A percentile compares a stretch with the other conserved stretches of the same genome.
phyloP scores from a whole-genome alignment of 1,140 invertebrate genomes.

The Bombus vancouverensis region DNA sequence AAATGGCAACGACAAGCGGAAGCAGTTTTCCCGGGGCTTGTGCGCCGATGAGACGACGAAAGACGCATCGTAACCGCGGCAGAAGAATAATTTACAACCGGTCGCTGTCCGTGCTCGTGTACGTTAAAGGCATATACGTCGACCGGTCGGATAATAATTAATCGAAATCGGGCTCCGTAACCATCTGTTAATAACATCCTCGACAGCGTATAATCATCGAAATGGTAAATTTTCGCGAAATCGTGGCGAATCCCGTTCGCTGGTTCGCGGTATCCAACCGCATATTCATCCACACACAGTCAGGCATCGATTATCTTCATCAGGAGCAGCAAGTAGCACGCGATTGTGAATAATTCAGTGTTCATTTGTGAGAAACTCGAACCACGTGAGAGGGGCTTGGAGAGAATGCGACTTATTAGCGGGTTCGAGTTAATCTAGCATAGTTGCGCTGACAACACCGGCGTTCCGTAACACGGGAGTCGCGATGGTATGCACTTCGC shows the following conservation, averaged over 20 bases:
- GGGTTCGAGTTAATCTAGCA: conserved; percentile 61
- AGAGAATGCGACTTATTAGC: conserved; percentile 62
- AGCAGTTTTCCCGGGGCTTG: conserved; percentile 35
- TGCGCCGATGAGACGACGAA: not conserved
- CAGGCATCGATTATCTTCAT: conserved; percentile 49
- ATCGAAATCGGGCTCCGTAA: not conserved
- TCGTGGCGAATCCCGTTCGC: not conserved
- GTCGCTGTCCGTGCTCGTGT: not conserved
- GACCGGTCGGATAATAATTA: conserved; percentile 21
- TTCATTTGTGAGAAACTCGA: conserved; percentile 54
- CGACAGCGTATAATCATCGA: not conserved
- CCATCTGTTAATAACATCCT: too few species aligned
- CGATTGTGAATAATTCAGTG: conserved; percentile 62
- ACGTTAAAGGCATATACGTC: not conserved
- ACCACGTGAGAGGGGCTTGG: conserved; percentile 31
- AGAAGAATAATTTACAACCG: conserved; percentile 16
- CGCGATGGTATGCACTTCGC: conserved; percentile 53
- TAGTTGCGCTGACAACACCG: conserved; percentile 47
- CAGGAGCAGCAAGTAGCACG: not conserved
- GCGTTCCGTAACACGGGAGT: conserved; percentile 64
- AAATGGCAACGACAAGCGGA: conserved; percentile 34
- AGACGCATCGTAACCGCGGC: not conserved
- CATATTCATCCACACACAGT: not conserved
- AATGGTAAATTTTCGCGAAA: not conserved
- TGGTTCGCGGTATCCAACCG: too few species aligned